Conservation (phyloP, 2,113 vertebrate genomes). For the Psammodynastes pulverulentus region DNA sequence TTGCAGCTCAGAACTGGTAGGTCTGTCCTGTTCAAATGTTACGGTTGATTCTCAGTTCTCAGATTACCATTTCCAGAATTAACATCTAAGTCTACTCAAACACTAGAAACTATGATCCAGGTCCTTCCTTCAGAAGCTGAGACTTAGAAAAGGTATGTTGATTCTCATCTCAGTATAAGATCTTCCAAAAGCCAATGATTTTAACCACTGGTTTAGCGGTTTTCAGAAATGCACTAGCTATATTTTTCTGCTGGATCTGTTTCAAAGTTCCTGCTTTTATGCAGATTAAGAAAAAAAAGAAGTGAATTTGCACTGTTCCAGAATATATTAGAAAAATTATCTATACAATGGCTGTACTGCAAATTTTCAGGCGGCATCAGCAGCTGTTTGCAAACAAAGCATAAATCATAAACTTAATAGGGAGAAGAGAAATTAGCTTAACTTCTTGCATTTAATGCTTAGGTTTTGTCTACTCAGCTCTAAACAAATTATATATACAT, state of each 20-base stretch:
- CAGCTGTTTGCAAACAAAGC: slow-evolving; percentile 28
- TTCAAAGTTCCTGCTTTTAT: background rate
- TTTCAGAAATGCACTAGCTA: background rate
- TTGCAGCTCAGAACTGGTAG: background rate
- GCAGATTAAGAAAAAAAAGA: slow-evolving; percentile 23
- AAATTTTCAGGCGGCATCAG: slow-evolving; percentile 24
- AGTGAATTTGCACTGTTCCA: background rate
- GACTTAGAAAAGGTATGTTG: background rate
- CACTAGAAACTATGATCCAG: background rate
- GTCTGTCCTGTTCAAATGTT: background rate
- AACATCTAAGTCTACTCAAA: background rate
- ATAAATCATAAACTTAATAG: slow-evolving; percentile 42
- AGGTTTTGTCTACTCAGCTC: slow-evolving; percentile 20
- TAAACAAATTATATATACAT: slow-evolving; percentile 4
- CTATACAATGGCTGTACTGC: slow-evolving; percentile 14
- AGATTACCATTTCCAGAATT: background rate
- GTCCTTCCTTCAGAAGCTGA: background rate
- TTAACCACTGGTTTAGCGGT: background rate
- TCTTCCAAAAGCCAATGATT: background rate
- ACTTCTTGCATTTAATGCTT: slow-evolving; percentile 34
- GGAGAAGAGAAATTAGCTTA: slow-evolving; percentile 25
- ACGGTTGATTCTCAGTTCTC: background rate
- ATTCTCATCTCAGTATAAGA: background rate
- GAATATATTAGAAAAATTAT: slow-evolving; percentile 23
- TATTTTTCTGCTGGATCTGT: background rate